Evolutionary conservation across 2,113 vertebrate genomes (phyloP).

Genomic region (Planiliza haematocheilus): DNA sequence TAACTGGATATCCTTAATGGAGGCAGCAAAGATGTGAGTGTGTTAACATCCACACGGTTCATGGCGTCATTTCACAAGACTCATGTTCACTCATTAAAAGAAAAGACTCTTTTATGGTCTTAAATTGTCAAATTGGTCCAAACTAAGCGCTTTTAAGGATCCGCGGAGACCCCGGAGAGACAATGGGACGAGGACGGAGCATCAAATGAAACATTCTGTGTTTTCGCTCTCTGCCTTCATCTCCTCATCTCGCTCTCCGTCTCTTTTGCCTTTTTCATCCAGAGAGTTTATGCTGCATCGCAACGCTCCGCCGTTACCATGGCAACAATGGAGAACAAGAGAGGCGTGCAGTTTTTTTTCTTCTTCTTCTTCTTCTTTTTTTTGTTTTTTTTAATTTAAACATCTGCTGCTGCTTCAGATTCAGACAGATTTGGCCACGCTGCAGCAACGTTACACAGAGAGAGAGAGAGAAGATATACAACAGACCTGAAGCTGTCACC

Average conservation of each 20-base stretch:
- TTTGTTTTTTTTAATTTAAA: background rate
- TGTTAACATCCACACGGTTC: background rate
- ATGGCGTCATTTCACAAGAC: background rate
- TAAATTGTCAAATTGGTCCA: background rate
- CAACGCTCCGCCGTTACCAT: slow-evolving; percentile 57
- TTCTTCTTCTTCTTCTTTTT: slow-evolving; percentile 6
- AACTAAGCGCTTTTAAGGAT: background rate
- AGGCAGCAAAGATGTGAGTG: background rate
- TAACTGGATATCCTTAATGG: background rate
- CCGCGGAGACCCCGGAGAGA: background rate
- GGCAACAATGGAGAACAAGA: slow-evolving; percentile 50
- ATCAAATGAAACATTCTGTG: slow-evolving; percentile 7
- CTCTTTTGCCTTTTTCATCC: slow-evolving; percentile 22
- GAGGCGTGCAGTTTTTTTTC: slow-evolving; percentile 3
- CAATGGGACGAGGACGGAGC: background rate
- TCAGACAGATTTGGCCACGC: slow-evolving; percentile 36
- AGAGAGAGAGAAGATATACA: slow-evolving; percentile 25
- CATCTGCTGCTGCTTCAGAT: slow-evolving; percentile 14
- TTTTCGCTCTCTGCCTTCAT: background rate
- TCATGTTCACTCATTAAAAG: background rate
- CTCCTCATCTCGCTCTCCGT: slow-evolving; percentile 8
- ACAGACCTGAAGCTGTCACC: slow-evolving; percentile 1
- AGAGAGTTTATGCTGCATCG: slow-evolving; percentile 65
- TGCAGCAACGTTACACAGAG: background rate
- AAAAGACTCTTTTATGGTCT: background rate